These are phyloP conservation scores for Epinephelus moara DNA, from an alignment of 2,113 vertebrate genomes.

Conservation along the genomic window DNA sequence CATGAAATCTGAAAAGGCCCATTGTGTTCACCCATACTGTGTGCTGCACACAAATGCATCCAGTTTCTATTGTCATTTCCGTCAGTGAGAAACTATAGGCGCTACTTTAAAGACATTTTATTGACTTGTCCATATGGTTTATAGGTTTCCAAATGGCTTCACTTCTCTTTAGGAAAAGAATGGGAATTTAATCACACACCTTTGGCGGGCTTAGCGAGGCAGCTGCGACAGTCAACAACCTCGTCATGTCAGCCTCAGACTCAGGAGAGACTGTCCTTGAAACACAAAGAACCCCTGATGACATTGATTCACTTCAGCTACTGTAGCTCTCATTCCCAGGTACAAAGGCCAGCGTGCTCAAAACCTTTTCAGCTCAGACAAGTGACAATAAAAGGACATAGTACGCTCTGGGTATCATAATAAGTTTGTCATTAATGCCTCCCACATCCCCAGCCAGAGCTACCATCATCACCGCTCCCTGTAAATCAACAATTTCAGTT, in stretches of 20 bases:
- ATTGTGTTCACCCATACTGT: constrained; percentile 12
- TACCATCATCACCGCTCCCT: constrained; percentile 11
- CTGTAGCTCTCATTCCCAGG: constrained; percentile 31
- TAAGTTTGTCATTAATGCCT: constrained; percentile 45
- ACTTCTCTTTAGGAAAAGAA: constrained; percentile 70
- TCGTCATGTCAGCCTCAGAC: constrained; percentile 71
- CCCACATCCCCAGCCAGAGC: constrained; percentile 17
- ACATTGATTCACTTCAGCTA: constrained; percentile 70
- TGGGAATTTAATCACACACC: constrained; percentile 76
- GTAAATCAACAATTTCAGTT: constrained; percentile 25
- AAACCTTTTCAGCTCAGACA: constrained; percentile 39
- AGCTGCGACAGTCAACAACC: constrained; percentile 76
- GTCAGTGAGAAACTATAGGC: constrained; percentile 49
- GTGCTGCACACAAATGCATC: constrained; percentile 51
- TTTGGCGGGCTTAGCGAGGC: constrained; percentile 65
- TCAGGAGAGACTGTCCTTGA: constrained; percentile 76
- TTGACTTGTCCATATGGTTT: constrained; percentile 75
- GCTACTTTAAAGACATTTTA: constrained; percentile 66
- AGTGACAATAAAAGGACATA: constrained; percentile 33
- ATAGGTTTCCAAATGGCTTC: constrained; percentile 70
- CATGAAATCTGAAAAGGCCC: constrained; percentile 1
- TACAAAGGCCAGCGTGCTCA: constrained; percentile 46
- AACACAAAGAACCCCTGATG: constrained; percentile 74
- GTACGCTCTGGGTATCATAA: constrained; percentile 43
- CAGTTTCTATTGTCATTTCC: constrained; percentile 54